These are phyloP conservation scores for Apodemia mormo DNA, from an alignment of 2,888 invertebrate genomes.

Conservation along the genomic window DNA sequence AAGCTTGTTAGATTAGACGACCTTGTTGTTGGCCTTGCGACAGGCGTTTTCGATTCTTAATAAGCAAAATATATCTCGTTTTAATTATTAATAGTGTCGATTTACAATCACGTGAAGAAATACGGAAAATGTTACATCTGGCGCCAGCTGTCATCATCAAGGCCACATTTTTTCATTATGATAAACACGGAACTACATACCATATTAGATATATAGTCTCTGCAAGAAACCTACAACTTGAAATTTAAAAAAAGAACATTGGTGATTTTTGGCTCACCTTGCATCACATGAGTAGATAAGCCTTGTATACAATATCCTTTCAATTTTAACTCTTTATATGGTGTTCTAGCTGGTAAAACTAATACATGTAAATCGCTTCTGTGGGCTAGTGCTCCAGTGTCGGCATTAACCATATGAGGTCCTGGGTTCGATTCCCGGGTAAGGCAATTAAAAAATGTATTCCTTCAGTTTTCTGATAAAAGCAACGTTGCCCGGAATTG, in stretches of 20 bases:
- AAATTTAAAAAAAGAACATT: not conserved
- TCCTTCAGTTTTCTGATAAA: too few species aligned
- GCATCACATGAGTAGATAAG: too few species aligned
- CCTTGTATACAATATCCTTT: too few species aligned
- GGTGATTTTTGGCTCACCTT: too few species aligned
- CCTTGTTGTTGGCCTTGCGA: not conserved
- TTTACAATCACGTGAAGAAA: constrained; percentile 8
- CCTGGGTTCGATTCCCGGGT: too few species aligned
- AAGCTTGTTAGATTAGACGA: not conserved
- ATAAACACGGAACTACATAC: not conserved
- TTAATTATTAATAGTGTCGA: not conserved
- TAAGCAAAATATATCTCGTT: not conserved
- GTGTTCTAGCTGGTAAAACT: too few species aligned
- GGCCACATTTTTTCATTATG: constrained; percentile 1
- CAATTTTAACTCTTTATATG: too few species aligned
- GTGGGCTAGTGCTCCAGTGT: too few species aligned
- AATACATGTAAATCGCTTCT: too few species aligned
- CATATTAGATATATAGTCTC: not conserved
- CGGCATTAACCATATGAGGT: too few species aligned
- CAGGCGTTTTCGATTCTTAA: not conserved
- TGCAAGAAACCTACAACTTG: not conserved
- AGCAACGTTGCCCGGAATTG: too few species aligned
- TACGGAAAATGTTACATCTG: constrained; percentile 15
- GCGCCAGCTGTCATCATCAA: constrained; percentile 6
- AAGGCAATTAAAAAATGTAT: too few species aligned